phyloP scores from a whole-genome alignment of 1,140 invertebrate genomes.

The Psilanteris sp. region DNA sequence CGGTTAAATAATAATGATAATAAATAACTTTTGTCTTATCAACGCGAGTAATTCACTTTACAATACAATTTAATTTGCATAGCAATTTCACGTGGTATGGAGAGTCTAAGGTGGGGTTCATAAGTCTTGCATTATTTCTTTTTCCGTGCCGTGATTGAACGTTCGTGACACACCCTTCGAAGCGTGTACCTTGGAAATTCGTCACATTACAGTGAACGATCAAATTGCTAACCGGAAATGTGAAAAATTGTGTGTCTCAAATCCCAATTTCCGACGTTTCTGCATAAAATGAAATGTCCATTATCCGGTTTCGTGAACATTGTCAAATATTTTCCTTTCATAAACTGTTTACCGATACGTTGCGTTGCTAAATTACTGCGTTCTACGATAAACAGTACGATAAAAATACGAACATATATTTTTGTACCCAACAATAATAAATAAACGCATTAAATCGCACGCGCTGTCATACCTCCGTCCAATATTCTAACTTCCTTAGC shows the following conservation, averaged over 20 bases:
- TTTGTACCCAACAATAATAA: no score
- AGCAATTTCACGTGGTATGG: slow-evolving; percentile 35
- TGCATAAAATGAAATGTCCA: neutral
- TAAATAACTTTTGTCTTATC: slow-evolving; percentile 31
- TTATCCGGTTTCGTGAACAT: no score
- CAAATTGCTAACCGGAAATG: slow-evolving; percentile 49
- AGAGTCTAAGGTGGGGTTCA: slow-evolving; percentile 54
- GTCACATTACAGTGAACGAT: slow-evolving; percentile 53
- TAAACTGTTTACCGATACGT: no score
- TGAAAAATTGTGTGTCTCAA: slow-evolving; percentile 40
- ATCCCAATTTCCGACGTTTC: slow-evolving; percentile 42
- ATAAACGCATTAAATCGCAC: no score
- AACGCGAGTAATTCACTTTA: slow-evolving; percentile 42
- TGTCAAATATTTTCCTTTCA: no score
- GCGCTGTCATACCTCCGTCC: no score
- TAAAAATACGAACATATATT: no score
- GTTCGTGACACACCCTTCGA: slow-evolving; percentile 43
- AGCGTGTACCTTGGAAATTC: slow-evolving; percentile 39
- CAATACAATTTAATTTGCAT: slow-evolving; percentile 57
- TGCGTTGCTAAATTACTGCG: no score
- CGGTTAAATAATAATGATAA: slow-evolving; percentile 7
- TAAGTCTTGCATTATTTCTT: slow-evolving; percentile 63
- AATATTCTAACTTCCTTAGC: no score
- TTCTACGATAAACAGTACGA: no score
- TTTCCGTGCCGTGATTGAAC: slow-evolving; percentile 56